Evolutionary conservation across 2,113 vertebrate genomes (phyloP).

Genomic region (Takifugu bimaculatus): DNA sequence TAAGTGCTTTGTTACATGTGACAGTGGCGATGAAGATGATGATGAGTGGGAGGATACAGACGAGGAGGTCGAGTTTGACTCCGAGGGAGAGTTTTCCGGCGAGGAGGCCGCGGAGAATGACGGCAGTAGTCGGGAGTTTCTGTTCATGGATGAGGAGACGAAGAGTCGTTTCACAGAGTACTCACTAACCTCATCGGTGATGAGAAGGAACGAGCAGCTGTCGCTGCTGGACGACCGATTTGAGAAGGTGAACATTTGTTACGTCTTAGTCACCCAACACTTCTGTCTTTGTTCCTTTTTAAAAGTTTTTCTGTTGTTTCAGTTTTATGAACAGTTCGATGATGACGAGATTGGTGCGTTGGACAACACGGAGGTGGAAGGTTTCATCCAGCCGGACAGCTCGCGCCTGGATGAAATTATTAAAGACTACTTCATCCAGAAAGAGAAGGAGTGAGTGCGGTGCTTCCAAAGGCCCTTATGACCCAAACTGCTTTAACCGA

Average conservation of each 20-base stretch:
- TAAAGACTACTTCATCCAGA: slow-evolving; percentile 88
- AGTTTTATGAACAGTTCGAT: slow-evolving; percentile 97
- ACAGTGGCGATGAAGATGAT: slow-evolving; percentile 45
- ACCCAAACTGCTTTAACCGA: background rate
- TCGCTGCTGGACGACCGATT: slow-evolving; percentile 92
- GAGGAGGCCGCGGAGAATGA: slow-evolving; percentile 32
- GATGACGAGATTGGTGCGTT: slow-evolving; percentile 94
- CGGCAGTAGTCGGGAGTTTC: slow-evolving; percentile 54
- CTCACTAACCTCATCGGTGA: slow-evolving; percentile 91
- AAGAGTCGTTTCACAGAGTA: slow-evolving; percentile 95
- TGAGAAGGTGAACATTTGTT: slow-evolving; percentile 81
- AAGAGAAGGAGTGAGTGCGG: slow-evolving; percentile 81
- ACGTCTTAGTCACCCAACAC: background rate
- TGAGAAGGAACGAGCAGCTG: slow-evolving; percentile 92
- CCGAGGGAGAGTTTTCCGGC: slow-evolving; percentile 74
- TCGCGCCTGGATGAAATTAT: slow-evolving; percentile 84
- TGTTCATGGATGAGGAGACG: slow-evolving; percentile 91
- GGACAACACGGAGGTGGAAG: slow-evolving; percentile 94
- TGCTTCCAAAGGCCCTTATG: too few relatives aligned
- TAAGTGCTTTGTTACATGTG: background rate
- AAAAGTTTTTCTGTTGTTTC: slow-evolving; percentile 5
- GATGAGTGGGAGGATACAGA: slow-evolving; percentile 85
- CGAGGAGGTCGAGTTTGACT: slow-evolving; percentile 67
- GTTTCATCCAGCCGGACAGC: slow-evolving; percentile 84
- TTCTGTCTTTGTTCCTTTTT: background rate